Conservation (phyloP, 2,797 vertebrate genomes). For the Champsocephalus gunnari region DNA sequence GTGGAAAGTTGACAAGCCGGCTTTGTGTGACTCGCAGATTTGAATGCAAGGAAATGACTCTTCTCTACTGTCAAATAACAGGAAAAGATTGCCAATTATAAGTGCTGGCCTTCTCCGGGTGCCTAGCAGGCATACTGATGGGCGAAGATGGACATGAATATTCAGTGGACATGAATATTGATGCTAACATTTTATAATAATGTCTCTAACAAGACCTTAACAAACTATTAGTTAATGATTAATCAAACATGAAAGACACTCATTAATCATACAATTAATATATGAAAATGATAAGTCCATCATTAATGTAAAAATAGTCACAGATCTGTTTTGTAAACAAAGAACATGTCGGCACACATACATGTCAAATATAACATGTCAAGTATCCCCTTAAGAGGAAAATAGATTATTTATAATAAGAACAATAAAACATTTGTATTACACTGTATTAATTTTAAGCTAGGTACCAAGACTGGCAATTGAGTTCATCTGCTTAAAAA, state of each 20-base stretch:
- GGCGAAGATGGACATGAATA: constrained; percentile 81
- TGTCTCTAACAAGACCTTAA: constrained; percentile 66
- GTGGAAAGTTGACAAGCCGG: constrained; percentile 86
- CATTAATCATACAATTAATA: constrained; percentile 64
- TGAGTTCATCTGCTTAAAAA: too few species aligned
- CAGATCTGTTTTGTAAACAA: constrained; percentile 25
- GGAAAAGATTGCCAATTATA: constrained; percentile 89
- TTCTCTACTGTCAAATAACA: constrained; percentile 84
- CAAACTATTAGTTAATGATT: constrained; percentile 74
- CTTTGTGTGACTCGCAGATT: constrained; percentile 85
- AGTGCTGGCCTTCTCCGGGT: constrained; percentile 80
- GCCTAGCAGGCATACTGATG: constrained; percentile 83
- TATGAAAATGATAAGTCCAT: constrained; percentile 37
- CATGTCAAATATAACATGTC: neutral
- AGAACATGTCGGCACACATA: constrained; percentile 1
- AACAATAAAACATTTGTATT: neutral
- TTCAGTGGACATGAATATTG: constrained; percentile 81
- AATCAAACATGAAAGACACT: constrained; percentile 70
- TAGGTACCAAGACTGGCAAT: too few species aligned
- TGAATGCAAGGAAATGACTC: constrained; percentile 87
- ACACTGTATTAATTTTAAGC: too few species aligned
- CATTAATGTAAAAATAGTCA: constrained; percentile 43
- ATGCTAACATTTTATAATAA: constrained; percentile 72
- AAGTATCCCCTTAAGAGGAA: neutral
- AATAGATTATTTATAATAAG: neutral